phyloP scores from a whole-genome alignment of 1,140 invertebrate genomes.

The Cephus cinctus region DNA sequence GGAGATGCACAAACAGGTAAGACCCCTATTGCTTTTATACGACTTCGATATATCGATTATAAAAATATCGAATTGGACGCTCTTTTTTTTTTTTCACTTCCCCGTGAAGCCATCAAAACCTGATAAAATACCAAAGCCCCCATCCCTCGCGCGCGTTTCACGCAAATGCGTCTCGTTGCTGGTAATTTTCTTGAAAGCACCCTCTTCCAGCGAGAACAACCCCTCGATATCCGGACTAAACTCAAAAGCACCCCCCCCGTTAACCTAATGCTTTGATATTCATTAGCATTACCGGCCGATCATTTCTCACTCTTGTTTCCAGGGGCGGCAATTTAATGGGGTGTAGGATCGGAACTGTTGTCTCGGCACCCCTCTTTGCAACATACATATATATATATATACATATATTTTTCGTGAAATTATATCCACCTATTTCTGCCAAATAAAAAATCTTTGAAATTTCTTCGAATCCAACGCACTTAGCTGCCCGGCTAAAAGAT shows the following conservation, averaged over 20 bases:
- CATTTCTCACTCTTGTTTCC: slow-evolving; percentile 40
- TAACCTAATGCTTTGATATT: slow-evolving; percentile 31
- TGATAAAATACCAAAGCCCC: no score
- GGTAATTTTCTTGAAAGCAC: slow-evolving; percentile 46
- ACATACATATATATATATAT: no score
- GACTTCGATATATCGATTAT: background rate
- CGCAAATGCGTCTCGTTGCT: slow-evolving; percentile 30
- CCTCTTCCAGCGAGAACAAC: slow-evolving; percentile 6
- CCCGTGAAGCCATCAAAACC: no score
- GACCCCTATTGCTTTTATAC: slow-evolving; percentile 16
- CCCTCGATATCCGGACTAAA: background rate
- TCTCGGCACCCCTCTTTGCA: background rate
- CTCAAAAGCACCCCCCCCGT: slow-evolving; percentile 29
- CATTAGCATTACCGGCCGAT: slow-evolving; percentile 48
- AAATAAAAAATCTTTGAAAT: no score
- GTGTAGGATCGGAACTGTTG: slow-evolving; percentile 9
- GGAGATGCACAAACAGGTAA: slow-evolving; percentile 83
- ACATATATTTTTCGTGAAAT: no score
- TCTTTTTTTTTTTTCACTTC: no score
- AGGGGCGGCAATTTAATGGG: slow-evolving; percentile 33
- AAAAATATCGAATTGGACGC: no score
- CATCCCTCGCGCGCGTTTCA: no score
- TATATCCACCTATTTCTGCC: no score
- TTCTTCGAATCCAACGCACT: no score
- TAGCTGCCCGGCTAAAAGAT: no score